Evolutionary conservation across 2,113 vertebrate genomes (phyloP), one percentile per base, ranked within the genome.

Genomic region (Chunga burmeisteri): DNA sequence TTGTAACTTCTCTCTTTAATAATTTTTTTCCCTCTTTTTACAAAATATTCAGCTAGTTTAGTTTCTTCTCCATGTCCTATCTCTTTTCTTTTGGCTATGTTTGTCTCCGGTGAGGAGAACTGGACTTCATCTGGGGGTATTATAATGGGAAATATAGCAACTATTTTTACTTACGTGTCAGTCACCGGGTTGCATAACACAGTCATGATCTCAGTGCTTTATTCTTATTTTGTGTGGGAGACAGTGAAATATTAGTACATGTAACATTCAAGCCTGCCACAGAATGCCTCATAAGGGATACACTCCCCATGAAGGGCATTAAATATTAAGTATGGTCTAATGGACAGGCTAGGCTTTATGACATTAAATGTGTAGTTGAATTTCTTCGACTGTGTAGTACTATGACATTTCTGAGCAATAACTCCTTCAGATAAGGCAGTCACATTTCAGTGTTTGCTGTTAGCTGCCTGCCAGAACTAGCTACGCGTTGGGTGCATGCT

Each of bases 201-300:
- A 65, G 53, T 61, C 71, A 12, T 86, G 58, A 70, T 91, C 59
- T 84, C 46, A 42, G 77, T 79, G 75, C 14, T 93, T 95, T 93
- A 61, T 91, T 96, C 81, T 88, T 82, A 22, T 86, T 96, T 94
- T 81, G 67, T 65, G 75, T 79, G 71, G 86, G 84, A 88, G 75
- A 83, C 34, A 34, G 70, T 66, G 82, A 95, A 84, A 61, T 68
- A 75, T 38, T 66, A n/a, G 27, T 74, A 61, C 23, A 13, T 87
- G 67, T 34, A 36, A 9, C 55, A 46, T 65, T 88, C 50, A 84
- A 55, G 90, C 59, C 72, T 93, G 80, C 46, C 90, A 92, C 66
- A 71, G 73, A 94, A 49, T 72, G n/a, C 30, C 34, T 70, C 10
- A 5, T 70, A 58, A 71, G 81, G 88, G 67, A 73, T n/a, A 55